phyloP scores from a whole-genome alignment of 2,888 invertebrate species.

The Drosophila yooni region DNA sequence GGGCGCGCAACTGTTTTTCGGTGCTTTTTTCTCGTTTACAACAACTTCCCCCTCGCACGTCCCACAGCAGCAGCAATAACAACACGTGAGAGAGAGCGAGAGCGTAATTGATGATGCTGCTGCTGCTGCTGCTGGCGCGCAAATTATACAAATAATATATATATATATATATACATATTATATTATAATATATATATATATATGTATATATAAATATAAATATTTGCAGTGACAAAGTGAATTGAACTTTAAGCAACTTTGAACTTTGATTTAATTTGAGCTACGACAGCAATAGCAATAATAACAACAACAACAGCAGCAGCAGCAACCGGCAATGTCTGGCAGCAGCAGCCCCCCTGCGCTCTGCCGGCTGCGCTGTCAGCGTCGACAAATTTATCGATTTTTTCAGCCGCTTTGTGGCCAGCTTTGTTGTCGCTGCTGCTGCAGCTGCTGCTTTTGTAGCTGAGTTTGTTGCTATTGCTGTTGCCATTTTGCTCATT shows the following conservation, averaged over 20 bases:
- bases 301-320: slow-evolving; percentile 23
- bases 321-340: slow-evolving; percentile 56
- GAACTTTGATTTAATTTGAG: slow-evolving; percentile 55
- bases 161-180: slow-evolving; percentile 7
- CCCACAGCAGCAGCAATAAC: slow-evolving; percentile 20
- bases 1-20: slow-evolving; percentile 46
- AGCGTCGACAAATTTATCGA: slow-evolving; percentile 70
- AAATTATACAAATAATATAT: slow-evolving; percentile 18
- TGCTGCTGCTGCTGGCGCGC: slow-evolving; percentile 21
- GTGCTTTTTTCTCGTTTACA: slow-evolving; percentile 20
- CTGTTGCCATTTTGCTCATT: slow-evolving; percentile 30
- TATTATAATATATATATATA: slow-evolving; percentile 4
- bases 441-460: slow-evolving; percentile 19
- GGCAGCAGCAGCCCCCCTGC: slow-evolving; percentile 25
- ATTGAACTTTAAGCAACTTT: slow-evolving; percentile 61
- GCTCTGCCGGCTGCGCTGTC: slow-evolving; percentile 39
- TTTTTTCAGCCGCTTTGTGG: slow-evolving; percentile 58
- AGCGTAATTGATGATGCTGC: slow-evolving; percentile 22
- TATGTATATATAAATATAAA: slow-evolving; percentile 10
- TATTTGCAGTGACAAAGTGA: slow-evolving; percentile 40
- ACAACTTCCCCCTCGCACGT: slow-evolving; percentile 13
- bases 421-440: slow-evolving; percentile 35
- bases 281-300: slow-evolving; percentile 30
- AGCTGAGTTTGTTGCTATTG: slow-evolving; percentile 14
- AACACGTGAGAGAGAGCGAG: slow-evolving; percentile 36